Conservation (phyloP, 1,140 invertebrate species). For the Polyergus mexicanus region DNA sequence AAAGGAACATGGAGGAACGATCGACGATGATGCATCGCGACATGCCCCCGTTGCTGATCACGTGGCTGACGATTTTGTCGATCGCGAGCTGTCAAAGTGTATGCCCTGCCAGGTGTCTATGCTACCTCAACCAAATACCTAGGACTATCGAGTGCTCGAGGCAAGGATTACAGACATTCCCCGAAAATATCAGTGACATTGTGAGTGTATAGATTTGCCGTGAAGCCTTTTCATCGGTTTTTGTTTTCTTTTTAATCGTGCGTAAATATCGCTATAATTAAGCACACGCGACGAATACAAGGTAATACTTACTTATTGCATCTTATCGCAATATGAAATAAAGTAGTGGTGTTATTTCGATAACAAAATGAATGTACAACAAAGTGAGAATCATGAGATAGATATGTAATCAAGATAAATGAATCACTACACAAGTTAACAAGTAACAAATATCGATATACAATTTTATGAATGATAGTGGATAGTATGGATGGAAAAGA, state of each 20-base stretch:
- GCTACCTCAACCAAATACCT: conserved; percentile 68
- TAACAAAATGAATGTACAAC: conserved; percentile 4
- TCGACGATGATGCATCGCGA: conserved; percentile 20
- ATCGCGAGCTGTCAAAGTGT: conserved; percentile 18
- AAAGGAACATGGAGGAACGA: conserved; percentile 51
- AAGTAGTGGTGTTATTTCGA: neutral
- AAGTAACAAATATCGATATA: neutral
- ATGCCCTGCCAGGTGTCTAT: conserved; percentile 76
- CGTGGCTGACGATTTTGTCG: conserved; percentile 41
- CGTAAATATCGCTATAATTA: neutral
- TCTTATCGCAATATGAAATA: conserved; percentile 12
- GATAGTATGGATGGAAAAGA: neutral
- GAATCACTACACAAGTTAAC: neutral
- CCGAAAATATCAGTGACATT: conserved; percentile 73
- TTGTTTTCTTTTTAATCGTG: neutral
- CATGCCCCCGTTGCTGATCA: neutral
- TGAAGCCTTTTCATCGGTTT: neutral
- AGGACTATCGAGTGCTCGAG: conserved; percentile 72
- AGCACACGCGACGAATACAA: neutral
- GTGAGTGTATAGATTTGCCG: conserved; percentile 62
- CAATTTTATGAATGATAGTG: neutral
- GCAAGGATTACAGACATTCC: conserved; percentile 72
- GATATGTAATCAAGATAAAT: conserved; percentile 12
- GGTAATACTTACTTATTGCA: neutral
- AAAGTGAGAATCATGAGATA: neutral